Evolutionary conservation across 2,888 invertebrate species (phyloP), one percentile per base, ranked within the genome.

Genomic region (Amblyjoppa fuscipennis): DNA sequence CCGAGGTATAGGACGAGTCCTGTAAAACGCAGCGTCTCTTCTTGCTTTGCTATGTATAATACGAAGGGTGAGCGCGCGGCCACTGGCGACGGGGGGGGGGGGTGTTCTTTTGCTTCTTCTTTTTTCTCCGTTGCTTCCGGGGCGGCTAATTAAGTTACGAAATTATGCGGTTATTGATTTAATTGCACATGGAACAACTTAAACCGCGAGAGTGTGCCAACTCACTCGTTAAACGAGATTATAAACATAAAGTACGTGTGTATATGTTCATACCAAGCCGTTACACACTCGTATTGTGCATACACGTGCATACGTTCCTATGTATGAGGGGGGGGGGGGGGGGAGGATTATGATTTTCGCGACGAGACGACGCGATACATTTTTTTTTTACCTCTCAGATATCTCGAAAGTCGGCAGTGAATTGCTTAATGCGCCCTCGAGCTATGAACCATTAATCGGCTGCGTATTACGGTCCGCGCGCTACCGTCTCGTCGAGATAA

Each of bases 131-230:
- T 73, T 77, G 66, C 75, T 86, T 87, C 85, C 85, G 81, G 68
- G 71, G 53, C 41, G 68, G 61, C 73, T 88, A 90, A 90, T 90
- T 89, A 89, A 84, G 76, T 87, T 87, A 83, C 81, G 71, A 77
- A 70, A 86, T 88, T 81, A 82, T 70, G 76, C 83, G 51, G 71
- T 87, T 89, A 89, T 88, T 87, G 88, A 86, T 85, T 81, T 88
- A 89, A 91, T 91, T 86, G 88, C 78, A 41, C 34, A 25, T 25
- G 73, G 34, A 64, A 45, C 41, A 80, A 38, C 16, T 34, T 28
- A 31, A 64, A 53, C 25, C 38, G 66, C 64, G 66, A 38, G 76
- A 75, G 45, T 59, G 80, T 66, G 81, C 61, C 80, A 53, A 64
- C 13, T 77, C 9, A 59, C 71, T 80, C 84, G 75, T 84, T 76